Conservation (phyloP, 2,888 invertebrate species). For the Neoaliturus tenellus region DNA sequence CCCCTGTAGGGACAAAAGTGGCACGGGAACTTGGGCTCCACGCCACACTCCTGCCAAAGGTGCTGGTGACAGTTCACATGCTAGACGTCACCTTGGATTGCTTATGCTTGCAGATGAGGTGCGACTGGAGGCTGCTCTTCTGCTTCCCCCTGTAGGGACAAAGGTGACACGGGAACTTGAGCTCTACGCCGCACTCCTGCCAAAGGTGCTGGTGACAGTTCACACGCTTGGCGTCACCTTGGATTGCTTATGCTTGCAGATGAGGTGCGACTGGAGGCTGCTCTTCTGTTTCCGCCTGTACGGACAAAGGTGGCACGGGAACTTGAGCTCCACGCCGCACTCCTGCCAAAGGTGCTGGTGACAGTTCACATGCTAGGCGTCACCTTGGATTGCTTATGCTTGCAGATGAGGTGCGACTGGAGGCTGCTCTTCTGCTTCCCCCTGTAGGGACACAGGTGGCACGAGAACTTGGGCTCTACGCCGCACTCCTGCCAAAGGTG, state of each 20-base stretch:
- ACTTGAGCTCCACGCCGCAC: slow-evolving; percentile 73
- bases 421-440: too few species aligned
- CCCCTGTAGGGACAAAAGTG: slow-evolving; percentile 59
- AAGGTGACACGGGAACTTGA: slow-evolving; percentile 70
- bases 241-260: slow-evolving; percentile 2
- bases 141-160: slow-evolving; percentile 57
- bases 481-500: too few species aligned
- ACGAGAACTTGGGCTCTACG: too few species aligned
- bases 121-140: neutral
- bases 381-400: too few species aligned
- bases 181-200: slow-evolving; percentile 74
- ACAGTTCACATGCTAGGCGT: too few species aligned
- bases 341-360: slow-evolving; percentile 70
- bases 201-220: slow-evolving; percentile 62
- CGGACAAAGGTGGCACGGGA: slow-evolving; percentile 68
- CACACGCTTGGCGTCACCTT: too few species aligned
- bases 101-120: slow-evolving; percentile 1
- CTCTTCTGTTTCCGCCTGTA: slow-evolving; percentile 37
- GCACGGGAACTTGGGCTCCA: slow-evolving; percentile 72
- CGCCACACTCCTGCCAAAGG: slow-evolving; percentile 73
- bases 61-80: too few species aligned
- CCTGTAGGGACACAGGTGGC: too few species aligned
- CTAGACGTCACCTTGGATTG: too few species aligned
- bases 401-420: too few species aligned
- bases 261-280: neutral